These are phyloP conservation scores for Cydia amplana DNA, from an alignment of 1,140 invertebrate species.

Conservation along the genomic window DNA sequence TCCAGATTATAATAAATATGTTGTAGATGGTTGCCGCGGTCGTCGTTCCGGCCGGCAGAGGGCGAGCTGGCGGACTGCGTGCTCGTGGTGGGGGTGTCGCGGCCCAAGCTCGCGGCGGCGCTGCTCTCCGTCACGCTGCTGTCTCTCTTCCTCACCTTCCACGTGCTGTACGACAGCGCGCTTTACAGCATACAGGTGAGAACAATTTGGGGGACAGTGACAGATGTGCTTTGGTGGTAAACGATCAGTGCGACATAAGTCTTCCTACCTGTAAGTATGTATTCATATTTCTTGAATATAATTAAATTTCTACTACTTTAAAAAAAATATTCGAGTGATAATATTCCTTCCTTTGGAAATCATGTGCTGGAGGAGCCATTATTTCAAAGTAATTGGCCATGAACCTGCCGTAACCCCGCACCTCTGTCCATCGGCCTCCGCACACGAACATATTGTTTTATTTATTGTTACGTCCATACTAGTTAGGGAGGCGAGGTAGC, in stretches of 20 bases:
- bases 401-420: background rate
- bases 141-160: slow-evolving; percentile 89
- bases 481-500: too few species aligned
- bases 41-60: slow-evolving; percentile 87
- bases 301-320: too few species aligned
- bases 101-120: slow-evolving; percentile 88
- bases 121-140: slow-evolving; percentile 88
- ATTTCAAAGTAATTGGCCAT: slow-evolving; percentile 11
- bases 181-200: slow-evolving; percentile 86
- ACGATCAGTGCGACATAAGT: too few species aligned
- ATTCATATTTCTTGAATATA: too few species aligned
- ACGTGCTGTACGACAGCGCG: slow-evolving; percentile 90
- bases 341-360: background rate
- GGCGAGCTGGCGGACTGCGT: slow-evolving; percentile 89
- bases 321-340: too few species aligned
- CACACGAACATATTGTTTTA: slow-evolving; percentile 22
- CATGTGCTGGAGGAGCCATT: background rate
- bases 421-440: slow-evolving; percentile 6
- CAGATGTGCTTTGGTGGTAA: too few species aligned
- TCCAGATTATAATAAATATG: too few species aligned
- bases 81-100: slow-evolving; percentile 87
- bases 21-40: slow-evolving; percentile 87
- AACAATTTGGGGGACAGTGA: too few species aligned
- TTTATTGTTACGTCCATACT: slow-evolving; percentile 15
- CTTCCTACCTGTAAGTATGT: too few species aligned